Evolutionary conservation across 2,888 invertebrate species (phyloP), one percentile per base, ranked within the genome.

Genomic region (Mimas tiliae): DNA sequence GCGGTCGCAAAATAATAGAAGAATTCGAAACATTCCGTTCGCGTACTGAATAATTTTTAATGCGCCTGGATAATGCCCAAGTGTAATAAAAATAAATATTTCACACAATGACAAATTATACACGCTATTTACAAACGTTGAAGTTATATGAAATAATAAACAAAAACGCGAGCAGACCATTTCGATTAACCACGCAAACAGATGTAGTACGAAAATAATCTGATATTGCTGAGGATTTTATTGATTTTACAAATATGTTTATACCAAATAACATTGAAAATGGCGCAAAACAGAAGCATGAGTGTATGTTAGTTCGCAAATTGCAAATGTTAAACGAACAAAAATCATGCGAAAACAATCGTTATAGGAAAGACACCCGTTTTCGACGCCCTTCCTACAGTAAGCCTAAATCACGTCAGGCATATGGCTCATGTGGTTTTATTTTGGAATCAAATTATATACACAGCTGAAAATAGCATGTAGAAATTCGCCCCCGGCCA

Each of bases 81-180:
- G 42, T n/a, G 66, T 62, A 64, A 70, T 70, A 67, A 47, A 69
- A 70, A 67, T 72, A 74, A 74, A 76, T 72, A 69, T 68, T 69
- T 68, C 66, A 66, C 68, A 33, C 48, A 70, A 62, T 69, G 71
- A 72, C 69, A 77, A 72, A 70, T 70, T 67, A 67, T 66, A 67
- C 70, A 67, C 71, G 67, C 19, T 52, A 42, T 64, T 64, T 52
- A 64, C 52, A 72, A 69, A 65, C 33, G 64, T 55, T 53, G 50
- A 66, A 63, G 27, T 64, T 62, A 62, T 42, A 69, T 71, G 48
- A 34, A 51, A 64, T 47, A 52, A 52, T 52, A 52, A 50, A 48
- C 42, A 58, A 16, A 55, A 16, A 55, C 38, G 38, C 12, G 9
- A 38, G 33, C 42, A 12, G 42, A 58, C 12, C 42, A 42, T 42